Evolutionary conservation across 1,140 invertebrate genomes (phyloP).

Genomic region (Lineus longissimus): DNA sequence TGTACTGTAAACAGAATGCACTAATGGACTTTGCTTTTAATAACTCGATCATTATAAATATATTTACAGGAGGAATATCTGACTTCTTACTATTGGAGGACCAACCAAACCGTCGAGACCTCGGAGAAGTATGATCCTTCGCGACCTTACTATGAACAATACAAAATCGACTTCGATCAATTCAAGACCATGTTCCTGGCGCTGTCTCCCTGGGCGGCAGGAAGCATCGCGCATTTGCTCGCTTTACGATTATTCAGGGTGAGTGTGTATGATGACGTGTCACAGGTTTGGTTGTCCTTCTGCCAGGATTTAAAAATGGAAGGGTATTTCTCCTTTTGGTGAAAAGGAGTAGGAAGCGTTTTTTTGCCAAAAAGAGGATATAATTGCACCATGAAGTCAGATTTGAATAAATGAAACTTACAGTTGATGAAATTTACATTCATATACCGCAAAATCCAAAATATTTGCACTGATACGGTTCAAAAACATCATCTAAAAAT

Average conservation of each 20-base stretch:
- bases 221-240: slow-evolving; percentile 70
- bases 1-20: too few relatives aligned
- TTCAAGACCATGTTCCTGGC: slow-evolving; percentile 81
- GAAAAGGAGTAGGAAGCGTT: neutral
- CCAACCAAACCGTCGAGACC: slow-evolving; percentile 37
- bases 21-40: too few relatives aligned
- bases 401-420: too few relatives aligned
- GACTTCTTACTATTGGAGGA: slow-evolving; percentile 54
- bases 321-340: neutral
- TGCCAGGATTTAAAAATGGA: neutral
- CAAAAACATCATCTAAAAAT: too few relatives aligned
- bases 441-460: too few relatives aligned
- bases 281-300: too few relatives aligned
- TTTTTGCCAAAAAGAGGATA: too few relatives aligned
- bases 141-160: slow-evolving; percentile 74
- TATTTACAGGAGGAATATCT: slow-evolving; percentile 65
- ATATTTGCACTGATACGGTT: too few relatives aligned
- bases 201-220: slow-evolving; percentile 84
- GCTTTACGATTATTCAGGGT: slow-evolving; percentile 83
- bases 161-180: slow-evolving; percentile 84
- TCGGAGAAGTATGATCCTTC: slow-evolving; percentile 54
- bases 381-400: neutral
- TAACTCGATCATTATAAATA: too few relatives aligned
- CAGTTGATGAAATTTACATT: too few relatives aligned
- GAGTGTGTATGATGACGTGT: slow-evolving; percentile 41